phyloP scores from a whole-genome alignment of 1,140 invertebrate genomes.

The Drosophila serrata region DNA sequence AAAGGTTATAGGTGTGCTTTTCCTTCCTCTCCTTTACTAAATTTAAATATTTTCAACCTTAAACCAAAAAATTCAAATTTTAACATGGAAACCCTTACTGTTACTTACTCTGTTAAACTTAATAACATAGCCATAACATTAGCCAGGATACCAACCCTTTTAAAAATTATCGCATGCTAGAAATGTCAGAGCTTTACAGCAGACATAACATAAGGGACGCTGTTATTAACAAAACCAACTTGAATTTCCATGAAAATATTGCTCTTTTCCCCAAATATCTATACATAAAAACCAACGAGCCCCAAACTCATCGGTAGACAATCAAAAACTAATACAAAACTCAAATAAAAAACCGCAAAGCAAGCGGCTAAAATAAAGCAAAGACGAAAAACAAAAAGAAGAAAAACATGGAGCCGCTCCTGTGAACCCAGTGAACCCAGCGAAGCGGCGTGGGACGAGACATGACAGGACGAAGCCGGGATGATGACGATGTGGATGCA shows the following conservation, averaged over 20 bases:
- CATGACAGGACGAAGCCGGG: slow-evolving; percentile 30
- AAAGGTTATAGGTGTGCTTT: too few species aligned
- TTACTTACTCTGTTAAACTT: slow-evolving; percentile 2
- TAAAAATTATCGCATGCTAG: slow-evolving; percentile 51
- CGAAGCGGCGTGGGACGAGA: slow-evolving; percentile 39
- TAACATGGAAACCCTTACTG: neutral
- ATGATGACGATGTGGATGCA: slow-evolving; percentile 27
- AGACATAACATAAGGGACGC: neutral
- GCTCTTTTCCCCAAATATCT: neutral
- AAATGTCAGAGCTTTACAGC: neutral
- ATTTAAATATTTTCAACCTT: neutral
- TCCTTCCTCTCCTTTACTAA: too few species aligned
- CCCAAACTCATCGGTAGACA: slow-evolving; percentile 35
- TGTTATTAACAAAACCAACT: neutral
- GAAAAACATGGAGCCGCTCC: slow-evolving; percentile 1
- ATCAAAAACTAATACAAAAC: slow-evolving; percentile 61
- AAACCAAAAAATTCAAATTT: neutral
- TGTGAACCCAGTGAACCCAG: slow-evolving; percentile 15
- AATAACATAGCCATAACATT: neutral
- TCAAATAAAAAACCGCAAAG: slow-evolving; percentile 63
- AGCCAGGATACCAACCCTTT: slow-evolving; percentile 51
- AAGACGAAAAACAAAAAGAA: neutral
- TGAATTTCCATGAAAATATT: neutral
- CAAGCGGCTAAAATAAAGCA: slow-evolving; percentile 24
- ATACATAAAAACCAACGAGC: neutral